These are phyloP conservation scores for Procambarus virginalis DNA, from an alignment of 1,140 invertebrate genomes.

Conservation along the genomic window DNA sequence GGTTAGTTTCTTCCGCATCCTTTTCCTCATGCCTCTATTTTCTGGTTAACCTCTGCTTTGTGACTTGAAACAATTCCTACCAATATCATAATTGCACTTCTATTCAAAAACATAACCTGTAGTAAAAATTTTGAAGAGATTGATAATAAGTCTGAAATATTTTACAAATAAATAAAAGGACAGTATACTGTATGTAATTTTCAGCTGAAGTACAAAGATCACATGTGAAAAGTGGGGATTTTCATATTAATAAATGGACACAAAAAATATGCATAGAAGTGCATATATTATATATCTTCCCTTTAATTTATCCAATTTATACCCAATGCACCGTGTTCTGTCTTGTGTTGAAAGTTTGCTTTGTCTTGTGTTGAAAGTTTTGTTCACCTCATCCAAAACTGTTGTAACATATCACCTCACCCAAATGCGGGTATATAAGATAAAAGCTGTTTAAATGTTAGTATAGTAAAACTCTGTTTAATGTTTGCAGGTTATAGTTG, in stretches of 20 bases:
- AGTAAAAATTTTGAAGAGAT: neutral
- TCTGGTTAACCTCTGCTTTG: constrained; percentile 20
- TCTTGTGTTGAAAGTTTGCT: too few species aligned
- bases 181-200: too few species aligned
- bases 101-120: neutral
- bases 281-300: too few species aligned
- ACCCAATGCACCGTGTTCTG: too few species aligned
- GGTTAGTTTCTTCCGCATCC: constrained; percentile 44
- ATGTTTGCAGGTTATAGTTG: too few species aligned
- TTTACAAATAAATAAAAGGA: neutral
- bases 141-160: neutral
- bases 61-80: neutral
- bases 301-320: too few species aligned
- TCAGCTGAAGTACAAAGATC: neutral
- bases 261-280: neutral
- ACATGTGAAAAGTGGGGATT: neutral
- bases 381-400: too few species aligned
- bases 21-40: constrained; percentile 24
- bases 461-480: too few species aligned
- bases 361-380: too few species aligned
- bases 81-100: constrained; percentile 15
- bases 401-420: too few species aligned
- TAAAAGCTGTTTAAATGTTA: too few species aligned
- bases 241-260: neutral
- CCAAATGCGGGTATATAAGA: too few species aligned